Evolutionary conservation across 1,140 invertebrate genomes (phyloP).

Genomic region (Cyphomyrmex costatus): DNA sequence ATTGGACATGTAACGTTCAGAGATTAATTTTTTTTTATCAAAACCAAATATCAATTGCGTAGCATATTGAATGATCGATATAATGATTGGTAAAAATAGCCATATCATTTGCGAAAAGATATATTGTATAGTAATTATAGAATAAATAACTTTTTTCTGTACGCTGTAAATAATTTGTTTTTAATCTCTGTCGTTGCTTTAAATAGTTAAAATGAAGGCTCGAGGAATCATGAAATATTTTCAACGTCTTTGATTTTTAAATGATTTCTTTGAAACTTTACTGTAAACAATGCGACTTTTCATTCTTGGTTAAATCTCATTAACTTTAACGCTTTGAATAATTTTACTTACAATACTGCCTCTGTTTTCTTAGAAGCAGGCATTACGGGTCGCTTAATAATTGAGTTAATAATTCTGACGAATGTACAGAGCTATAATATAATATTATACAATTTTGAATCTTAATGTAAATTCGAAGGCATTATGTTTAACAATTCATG

Average conservation of each 20-base stretch:
- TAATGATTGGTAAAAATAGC: not conserved
- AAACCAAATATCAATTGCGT: not conserved
- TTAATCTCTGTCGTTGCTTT: too few relatives aligned
- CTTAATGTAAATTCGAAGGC: conserved; percentile 12
- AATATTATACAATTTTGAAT: conserved; percentile 5
- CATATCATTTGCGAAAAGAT: not conserved
- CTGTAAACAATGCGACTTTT: conserved; percentile 2
- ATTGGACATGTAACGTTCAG: not conserved
- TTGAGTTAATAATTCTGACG: conserved; percentile 43
- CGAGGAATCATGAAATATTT: not conserved
- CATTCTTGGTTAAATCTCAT: conserved; percentile 31
- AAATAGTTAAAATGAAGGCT: not conserved
- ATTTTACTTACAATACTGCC: conserved; percentile 14
- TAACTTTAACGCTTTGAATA: conserved; percentile 34
- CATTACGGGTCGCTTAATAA: conserved; percentile 18
- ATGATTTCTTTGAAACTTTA: not conserved
- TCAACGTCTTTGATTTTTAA: conserved; percentile 23
- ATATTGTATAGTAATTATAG: not conserved
- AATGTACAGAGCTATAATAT: not conserved
- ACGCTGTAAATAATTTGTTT: not conserved
- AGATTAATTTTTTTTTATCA: not conserved
- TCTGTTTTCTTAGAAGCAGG: conserved; percentile 13
- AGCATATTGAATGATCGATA: not conserved
- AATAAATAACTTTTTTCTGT: not conserved
- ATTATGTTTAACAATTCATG: conserved; percentile 16